Evolutionary conservation across 2,797 vertebrate genomes (phyloP), one percentile per base, ranked within the genome.

Genomic region (Sparus aurata): DNA sequence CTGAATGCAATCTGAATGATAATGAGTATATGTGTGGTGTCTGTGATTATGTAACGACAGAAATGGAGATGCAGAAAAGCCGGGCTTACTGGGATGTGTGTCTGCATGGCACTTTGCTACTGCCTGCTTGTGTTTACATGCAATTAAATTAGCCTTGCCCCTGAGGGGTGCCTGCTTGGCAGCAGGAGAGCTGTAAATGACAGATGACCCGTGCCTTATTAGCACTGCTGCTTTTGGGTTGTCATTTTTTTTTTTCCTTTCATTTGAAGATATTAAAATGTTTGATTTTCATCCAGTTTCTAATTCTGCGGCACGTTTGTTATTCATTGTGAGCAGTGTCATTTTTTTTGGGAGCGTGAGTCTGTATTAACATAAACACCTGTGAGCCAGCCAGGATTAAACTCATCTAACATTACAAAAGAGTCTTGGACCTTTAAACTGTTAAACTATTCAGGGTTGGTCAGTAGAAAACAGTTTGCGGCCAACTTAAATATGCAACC

Each of bases 141-240:
- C 68, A 89, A 88, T 91, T 88, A 85, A 90, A 91, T 92, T 84
- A 80, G 76, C 63, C 57, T 63, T 46, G 66, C 85, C 87, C 87
- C 86, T 4, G 23, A 85, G 80, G 34, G 87, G 82, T 20, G 55
- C 46, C 60, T 65, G 65, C 49, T 79, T 85, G 75, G 83, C 88
- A 85, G 66, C 69, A 73, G 50, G 55, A 74, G 60, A 72, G 74
- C 3, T 1, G 72, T 75, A 83, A 79, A 85, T 77, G 79, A 85
- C 74, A 61, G 62, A 89, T 80, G 79, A 79, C 60, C 75, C 16
- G 3, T 15, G 77, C 74, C 69, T 85, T 61, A 78, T 87, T 84
- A 82, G 30, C 73, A 49, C 18, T 27, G 50, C 66, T 75, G 62
- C 66, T 82, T 83, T 77, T n/a, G 43, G 50, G 34, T 38, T 38